Evolutionary conservation across 2,888 invertebrate species (phyloP), one percentile per base, ranked within the genome.

Genomic region (Diarsia dahlii): DNA sequence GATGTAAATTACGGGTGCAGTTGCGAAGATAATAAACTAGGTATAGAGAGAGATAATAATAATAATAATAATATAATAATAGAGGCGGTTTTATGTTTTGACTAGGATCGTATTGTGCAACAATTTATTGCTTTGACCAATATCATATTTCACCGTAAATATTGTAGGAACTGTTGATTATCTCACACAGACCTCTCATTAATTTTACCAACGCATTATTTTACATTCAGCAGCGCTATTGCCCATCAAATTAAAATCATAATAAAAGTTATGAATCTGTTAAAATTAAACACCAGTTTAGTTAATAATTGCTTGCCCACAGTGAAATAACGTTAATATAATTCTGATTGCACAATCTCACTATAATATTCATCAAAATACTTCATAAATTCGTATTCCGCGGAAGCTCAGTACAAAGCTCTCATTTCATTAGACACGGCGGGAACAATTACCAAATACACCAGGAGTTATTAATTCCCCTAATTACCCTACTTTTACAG

Each of bases 391-490:
- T 76, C 18, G 67, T 34, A 50, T 15, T 54, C 3, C 9, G 34
- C 20, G 23, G 58, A 60, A 67, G 54, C 70, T 64, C 56, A 73
- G 74, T 73, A 54, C 69, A 50, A 45, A 72, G 67, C 78, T 80
- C 80, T 78, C 77, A 85, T 74, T 81, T 70, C 68, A 84, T 84
- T 73, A 76, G 46, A 60, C 74, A 69, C 18, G 48, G 64, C 58
- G 62, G 23, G 63, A 84, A 82, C 82, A 81, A 81, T 86, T 81
- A 84, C 75, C 72, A 72, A 79, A 84, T 74, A 81, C 45, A 72
- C 65, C 74, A 81, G 28, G 45, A 81, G 69, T 82, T 75, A 87
- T 82, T 78, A 80, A 76, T 81, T 84, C 58, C 50, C 60, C 72
- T 79, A 80, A 75, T 81, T 86, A 83, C 64, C 68, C 39, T 50